Evolutionary conservation across 1,140 invertebrate genomes (phyloP), one percentile per base, ranked within the genome.

Genomic region (Drosophila orosa): DNA sequence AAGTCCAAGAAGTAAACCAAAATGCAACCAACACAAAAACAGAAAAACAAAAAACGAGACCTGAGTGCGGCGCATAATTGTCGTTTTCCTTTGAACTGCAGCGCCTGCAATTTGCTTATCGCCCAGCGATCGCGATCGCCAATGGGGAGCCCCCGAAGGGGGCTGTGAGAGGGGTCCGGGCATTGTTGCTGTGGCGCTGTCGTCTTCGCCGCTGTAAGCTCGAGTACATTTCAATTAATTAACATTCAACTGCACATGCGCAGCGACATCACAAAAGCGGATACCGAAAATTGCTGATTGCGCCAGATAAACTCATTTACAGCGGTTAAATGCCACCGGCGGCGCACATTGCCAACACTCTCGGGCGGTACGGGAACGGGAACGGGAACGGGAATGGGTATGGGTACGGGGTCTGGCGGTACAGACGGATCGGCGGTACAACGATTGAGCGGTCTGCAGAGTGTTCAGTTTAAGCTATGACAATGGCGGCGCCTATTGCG

Each of bases 91-190:
- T 91, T 91, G 84, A 91, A 86, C 81, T 86, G 73, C 77, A 90
- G 81, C 89, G 89, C 79, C 84, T 78, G 81, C 90, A 91, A 91
- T 91, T 91, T 91, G 90, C 90, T 91, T 91, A 91, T 91, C 89
- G 82, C 69, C 77, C 47, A 62, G 8, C 59, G 84, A 89, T 89
- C 84, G 74, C 80, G 63, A 87, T 87, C 79, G 79, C 75, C 78
- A 80, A 78, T 82, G 73, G 73, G 81, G 77, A 80, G 72, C 66
- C 59, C 55, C 47, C 42, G 31, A 55, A 15, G 44, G 33, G 33
- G 35, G 54, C 24, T 31, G 25, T 45, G n/a, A 31, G 13, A 33
- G 33, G 48, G 40, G 44, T n/a, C 44, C 22, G 15, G 65, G 25
- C 68, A 69, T 63, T 78, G 62, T 72, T 77, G 45, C 33, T 22